Evolutionary conservation across 2,113 vertebrate species (phyloP).

Genomic region (Leptodactylus fuscus): DNA sequence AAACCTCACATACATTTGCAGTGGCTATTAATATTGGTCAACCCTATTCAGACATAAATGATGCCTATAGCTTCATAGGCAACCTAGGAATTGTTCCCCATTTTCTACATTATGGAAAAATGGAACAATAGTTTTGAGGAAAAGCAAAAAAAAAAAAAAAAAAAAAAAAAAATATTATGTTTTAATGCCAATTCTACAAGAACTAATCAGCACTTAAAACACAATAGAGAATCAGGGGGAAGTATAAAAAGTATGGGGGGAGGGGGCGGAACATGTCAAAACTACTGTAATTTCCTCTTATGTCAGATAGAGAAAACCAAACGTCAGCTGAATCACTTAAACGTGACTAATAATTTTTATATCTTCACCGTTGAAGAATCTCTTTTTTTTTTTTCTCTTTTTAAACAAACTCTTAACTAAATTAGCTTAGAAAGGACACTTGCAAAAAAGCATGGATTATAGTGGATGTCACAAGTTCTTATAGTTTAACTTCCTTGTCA

Average conservation of each 20-base stretch:
- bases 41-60: conserved; percentile 68
- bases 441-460: conserved; percentile 43
- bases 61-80: conserved; percentile 64
- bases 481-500: not conserved
- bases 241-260: conserved; percentile 47
- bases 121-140: conserved; percentile 65
- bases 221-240: conserved; percentile 64
- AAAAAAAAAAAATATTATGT: conserved; percentile 74
- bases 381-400: conserved; percentile 15
- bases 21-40: conserved; percentile 72
- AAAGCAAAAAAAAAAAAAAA: conserved; percentile 67
- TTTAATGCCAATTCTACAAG: conserved; percentile 70
- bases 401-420: conserved; percentile 57
- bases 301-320: conserved; percentile 67
- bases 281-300: conserved; percentile 78
- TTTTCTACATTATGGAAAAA: conserved; percentile 71
- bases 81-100: conserved; percentile 82
- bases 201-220: conserved; percentile 71
- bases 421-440: conserved; percentile 57
- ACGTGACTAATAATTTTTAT: conserved; percentile 72
- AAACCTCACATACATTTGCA: conserved; percentile 62
- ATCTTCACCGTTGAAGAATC: conserved; percentile 76
- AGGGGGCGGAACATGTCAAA: conserved; percentile 57
- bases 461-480: not conserved
- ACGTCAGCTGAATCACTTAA: conserved; percentile 79